A percentile compares a stretch with the other conserved stretches of the same genome.
These are phyloP conservation scores for Meteorus colon DNA, from an alignment of 2,888 invertebrate genomes.

Conservation along the genomic window DNA sequence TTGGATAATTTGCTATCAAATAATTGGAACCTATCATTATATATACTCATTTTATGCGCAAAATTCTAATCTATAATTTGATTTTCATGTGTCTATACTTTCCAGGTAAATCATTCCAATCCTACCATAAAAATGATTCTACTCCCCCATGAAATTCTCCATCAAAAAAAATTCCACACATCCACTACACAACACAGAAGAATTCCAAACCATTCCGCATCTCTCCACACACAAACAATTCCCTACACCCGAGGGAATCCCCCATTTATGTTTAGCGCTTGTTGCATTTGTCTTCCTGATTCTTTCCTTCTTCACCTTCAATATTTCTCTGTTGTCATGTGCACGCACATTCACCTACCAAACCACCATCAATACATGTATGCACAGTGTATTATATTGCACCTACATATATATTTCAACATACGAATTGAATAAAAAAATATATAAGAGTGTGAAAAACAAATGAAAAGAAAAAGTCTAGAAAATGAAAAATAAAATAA, in stretches of 20 bases:
- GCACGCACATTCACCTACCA: not conserved
- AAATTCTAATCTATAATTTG: not conserved
- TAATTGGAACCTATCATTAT: not conserved
- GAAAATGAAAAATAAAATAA: not conserved
- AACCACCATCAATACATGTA: not conserved
- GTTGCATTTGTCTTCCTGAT: conserved; percentile 38
- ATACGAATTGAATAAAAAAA: conserved; percentile 28
- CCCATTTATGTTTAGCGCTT: conserved; percentile 26
- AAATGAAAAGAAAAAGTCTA: not conserved
- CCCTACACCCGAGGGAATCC: conserved; percentile 22
- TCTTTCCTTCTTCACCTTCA: conserved; percentile 23
- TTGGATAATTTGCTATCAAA: not conserved
- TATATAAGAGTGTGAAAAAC: not conserved
- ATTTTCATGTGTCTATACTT: too few relatives aligned
- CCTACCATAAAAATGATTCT: too few relatives aligned
- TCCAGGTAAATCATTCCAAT: too few relatives aligned
- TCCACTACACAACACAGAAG: not conserved
- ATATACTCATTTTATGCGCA: not conserved
- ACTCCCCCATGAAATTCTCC: too few relatives aligned
- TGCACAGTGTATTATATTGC: conserved; percentile 48
- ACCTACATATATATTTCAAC: conserved; percentile 45
- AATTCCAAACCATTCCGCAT: not conserved
- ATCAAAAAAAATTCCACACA: not conserved
- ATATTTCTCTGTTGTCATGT: not conserved
- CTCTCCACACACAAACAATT: conserved; percentile 23